Evolutionary conservation across 2,113 vertebrate genomes (phyloP), one percentile per base, ranked within the genome.

Genomic region (Bostrychus sinensis): DNA sequence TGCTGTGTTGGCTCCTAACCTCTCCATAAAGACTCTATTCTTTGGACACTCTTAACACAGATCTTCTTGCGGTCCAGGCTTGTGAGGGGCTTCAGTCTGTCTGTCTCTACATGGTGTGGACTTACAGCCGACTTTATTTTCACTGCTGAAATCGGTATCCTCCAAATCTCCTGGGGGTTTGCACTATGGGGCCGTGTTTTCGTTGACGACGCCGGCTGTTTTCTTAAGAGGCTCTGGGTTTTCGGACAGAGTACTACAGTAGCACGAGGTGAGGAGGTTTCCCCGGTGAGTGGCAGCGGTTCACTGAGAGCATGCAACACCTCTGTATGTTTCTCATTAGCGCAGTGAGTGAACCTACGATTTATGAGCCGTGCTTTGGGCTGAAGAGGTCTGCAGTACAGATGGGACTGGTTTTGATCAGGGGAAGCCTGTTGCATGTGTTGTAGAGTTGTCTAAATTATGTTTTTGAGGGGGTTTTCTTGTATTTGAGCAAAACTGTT

Each of bases 121-220:
- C 76, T 62, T 66, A 61, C 62, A 75, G 48, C 53, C 66, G 70
- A 51, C 79, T 84, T 89, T 87, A 81, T 91, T 88, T 91, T 85
- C 80, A 46, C 72, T 86, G 63, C 65, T 81, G 70, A 41, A 70
- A 60, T 66, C 54, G 32, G 69, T 38, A 74, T 75, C 72, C 75
- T 82, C 58, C 30, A 64, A 64, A 64, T 63, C 81, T 50, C 30
- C 2, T 46, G 69, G 78, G 64, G 82, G 67, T 75, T 77, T 11
- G 28, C 38, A 48, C 45, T 25, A 14, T 20, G 25, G 67, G 48
- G 57, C 62, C 38, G 10, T 89, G 86, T 89, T 91, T 85, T 87
- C 75, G 86, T 87, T 88, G 85, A 84, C 82, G 80, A 42, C 30
- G 13, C 76, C 89, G 89, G 68, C 86, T 90, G 88, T 86, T 89